Conservation (phyloP, 2,888 invertebrate species). For the Rotaria sp. region DNA sequence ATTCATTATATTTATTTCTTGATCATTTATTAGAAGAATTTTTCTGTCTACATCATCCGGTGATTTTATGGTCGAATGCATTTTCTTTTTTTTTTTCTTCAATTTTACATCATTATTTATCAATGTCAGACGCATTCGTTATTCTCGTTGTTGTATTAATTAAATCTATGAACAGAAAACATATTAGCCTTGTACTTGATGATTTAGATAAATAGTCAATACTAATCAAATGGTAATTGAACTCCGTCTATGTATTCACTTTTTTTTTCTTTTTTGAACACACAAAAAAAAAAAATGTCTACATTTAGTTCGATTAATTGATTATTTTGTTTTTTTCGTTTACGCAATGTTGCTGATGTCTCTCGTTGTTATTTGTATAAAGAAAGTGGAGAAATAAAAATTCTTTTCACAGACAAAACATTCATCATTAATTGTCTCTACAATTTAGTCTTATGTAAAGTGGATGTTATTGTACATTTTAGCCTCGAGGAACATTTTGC, state of each 20-base stretch:
- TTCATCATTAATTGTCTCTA: not conserved
- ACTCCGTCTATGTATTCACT: too few relatives aligned
- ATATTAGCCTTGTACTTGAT: too few relatives aligned
- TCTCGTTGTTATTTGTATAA: not conserved
- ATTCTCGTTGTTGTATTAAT: not conserved
- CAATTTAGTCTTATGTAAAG: not conserved
- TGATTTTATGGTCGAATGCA: not conserved
- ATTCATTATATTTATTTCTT: not conserved
- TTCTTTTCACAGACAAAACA: not conserved
- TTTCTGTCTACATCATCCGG: not conserved
- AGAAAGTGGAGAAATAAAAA: not conserved
- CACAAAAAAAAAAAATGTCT: too few relatives aligned
- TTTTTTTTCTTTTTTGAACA: too few relatives aligned
- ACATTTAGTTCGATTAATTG: not conserved
- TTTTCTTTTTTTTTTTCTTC: not conserved
- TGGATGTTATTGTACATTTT: not conserved
- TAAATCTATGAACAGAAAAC: not conserved
- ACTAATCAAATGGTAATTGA: not conserved
- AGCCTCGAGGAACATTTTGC: not conserved
- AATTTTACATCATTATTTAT: not conserved
- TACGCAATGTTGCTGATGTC: not conserved
- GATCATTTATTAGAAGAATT: not conserved
- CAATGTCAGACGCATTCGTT: not conserved
- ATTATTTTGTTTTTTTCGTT: not conserved
- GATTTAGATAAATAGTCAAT: not conserved